Base-by-base conservation (phyloP, 2,888 invertebrate species). In the Cataglyphis albicans region DNA sequence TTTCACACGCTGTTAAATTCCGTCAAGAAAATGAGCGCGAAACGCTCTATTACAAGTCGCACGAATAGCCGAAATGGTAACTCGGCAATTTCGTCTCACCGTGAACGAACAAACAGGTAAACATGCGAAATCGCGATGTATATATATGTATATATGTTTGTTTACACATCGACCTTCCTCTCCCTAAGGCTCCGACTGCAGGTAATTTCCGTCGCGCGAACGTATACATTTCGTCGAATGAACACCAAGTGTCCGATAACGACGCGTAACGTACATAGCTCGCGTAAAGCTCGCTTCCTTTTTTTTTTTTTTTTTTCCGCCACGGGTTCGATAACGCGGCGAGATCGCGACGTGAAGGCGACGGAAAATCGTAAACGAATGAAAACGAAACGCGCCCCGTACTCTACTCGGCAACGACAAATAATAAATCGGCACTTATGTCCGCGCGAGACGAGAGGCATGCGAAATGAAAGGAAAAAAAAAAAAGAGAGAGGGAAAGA, bases 371-470 rank as follows among this genome's bases (percentile, higher is more conserved):
- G 63, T 55, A 57, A 81, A 75, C 68, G 75, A 85, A 68, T 65
- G 86, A 82, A 84, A 85, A 86, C 84, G 85, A 81, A 85, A 81
- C 52, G 68, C 59, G 63, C 63, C 29, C 59, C 64, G 55, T 67
- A 35, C n/a, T 63, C 44, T 72, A 70, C 81, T 59, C 81, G 80
- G 29, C 80, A 76, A 76, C 68, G 78, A 61, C 78, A 72, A 78
- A 70, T 70, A 72, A 80, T 78, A 78, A 78, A 80, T 80, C 78
- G 78, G 78, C 78, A 70, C 72, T 80, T 72, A 72, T 61, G 78
- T 80, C 32, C 59, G 72, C 55, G 57, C n/a, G 35, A 32, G 64
- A 35, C 44, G 70, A 70, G 41, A 74, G 70, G 68, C 52, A 38
- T 52, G 72, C 12, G 72, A 57, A 41, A n/a, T 7, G 29, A 67